Evolutionary conservation across 2,113 vertebrate genomes (phyloP).

Genomic region (Tautogolabrus adspersus): DNA sequence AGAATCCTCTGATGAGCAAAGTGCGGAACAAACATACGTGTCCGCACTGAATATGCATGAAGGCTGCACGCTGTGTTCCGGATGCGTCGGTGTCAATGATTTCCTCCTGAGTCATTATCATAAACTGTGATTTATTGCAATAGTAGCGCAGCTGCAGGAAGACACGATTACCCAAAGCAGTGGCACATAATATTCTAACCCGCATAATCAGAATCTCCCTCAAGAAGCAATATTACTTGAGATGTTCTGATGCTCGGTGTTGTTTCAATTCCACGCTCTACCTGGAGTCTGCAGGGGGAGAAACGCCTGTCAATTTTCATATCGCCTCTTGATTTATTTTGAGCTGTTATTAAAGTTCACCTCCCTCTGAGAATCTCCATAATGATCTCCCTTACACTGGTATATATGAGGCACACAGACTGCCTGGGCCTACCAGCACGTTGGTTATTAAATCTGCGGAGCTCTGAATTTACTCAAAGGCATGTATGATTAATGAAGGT

Average conservation of each 20-base stretch:
- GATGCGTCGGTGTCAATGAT: conserved; percentile 60
- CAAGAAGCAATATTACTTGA: conserved; percentile 71
- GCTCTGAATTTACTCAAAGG: conserved; percentile 78
- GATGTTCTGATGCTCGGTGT: conserved; percentile 55
- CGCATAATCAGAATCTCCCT: conserved; percentile 68
- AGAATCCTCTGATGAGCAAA: conserved; percentile 30
- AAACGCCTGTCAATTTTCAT: conserved; percentile 75
- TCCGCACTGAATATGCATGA: conserved; percentile 62
- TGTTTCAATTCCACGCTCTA: conserved; percentile 64
- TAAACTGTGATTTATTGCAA: conserved; percentile 74
- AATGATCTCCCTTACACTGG: conserved; percentile 71
- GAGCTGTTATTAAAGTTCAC: conserved; percentile 77
- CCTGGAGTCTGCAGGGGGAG: conserved; percentile 61
- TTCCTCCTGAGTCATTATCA: conserved; percentile 67
- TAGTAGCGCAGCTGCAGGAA: conserved; percentile 44
- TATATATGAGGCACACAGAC: conserved; percentile 55
- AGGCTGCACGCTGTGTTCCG: conserved; percentile 34
- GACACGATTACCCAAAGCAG: conserved; percentile 69
- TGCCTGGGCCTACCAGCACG: conserved; percentile 40
- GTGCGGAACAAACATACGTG: conserved; percentile 10
- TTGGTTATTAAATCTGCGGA: conserved; percentile 78
- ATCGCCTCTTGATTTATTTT: conserved; percentile 76
- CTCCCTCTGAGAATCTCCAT: conserved; percentile 74
- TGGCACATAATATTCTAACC: conserved; percentile 69
- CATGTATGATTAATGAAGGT: conserved; percentile 77